A percentile compares a stretch with the other conserved stretches of the same genome.
These are phyloP conservation scores for Conus ventricosus DNA, from an alignment of 1,140 invertebrate genomes.

Conservation along the genomic window DNA sequence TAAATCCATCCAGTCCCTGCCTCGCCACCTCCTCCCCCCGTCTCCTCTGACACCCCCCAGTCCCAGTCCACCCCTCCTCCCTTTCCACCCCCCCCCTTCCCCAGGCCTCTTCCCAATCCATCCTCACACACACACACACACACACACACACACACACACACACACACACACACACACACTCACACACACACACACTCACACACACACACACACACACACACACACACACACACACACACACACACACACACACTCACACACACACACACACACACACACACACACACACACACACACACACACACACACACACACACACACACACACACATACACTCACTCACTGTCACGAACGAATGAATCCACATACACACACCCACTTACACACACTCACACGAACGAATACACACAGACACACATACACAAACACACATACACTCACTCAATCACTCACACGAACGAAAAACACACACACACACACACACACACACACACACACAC, in stretches of 20 bases:
- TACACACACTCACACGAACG: background rate
- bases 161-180: background rate
- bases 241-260: slow-evolving; percentile 27
- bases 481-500: slow-evolving; percentile 26
- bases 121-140: too few relatives aligned
- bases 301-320: background rate
- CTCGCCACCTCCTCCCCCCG: too few relatives aligned
- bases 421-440: background rate
- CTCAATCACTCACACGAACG: too few relatives aligned
- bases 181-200: background rate
- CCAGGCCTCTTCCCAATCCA: background rate
- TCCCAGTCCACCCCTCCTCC: background rate
- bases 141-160: background rate
- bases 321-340: background rate
- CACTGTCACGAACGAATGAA: background rate
- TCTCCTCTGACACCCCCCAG: background rate
- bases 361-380: background rate
- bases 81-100: background rate
- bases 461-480: slow-evolving; percentile 15
- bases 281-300: background rate
- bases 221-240: slow-evolving; percentile 5
- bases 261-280: slow-evolving; percentile 12
- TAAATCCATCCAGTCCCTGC: too few relatives aligned
- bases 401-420: slow-evolving; percentile 12
- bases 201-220: slow-evolving; percentile 14